A percentile compares a stretch with the other conserved stretches of the same genome.
Conservation (phyloP, 2,113 vertebrate species). For the Salvelinus fontinalis region DNA sequence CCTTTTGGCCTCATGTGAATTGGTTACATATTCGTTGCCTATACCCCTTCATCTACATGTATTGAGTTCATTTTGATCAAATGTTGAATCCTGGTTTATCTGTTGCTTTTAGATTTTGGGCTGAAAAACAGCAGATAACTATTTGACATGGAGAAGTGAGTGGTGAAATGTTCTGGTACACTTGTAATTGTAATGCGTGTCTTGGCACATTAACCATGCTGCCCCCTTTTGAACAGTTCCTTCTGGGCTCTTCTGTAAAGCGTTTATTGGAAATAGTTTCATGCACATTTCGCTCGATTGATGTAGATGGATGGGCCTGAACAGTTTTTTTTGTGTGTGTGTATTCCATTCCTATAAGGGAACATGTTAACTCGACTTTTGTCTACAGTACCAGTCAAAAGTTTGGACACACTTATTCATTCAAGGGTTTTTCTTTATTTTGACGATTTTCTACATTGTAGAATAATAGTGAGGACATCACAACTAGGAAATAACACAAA, state of each 20-base stretch:
- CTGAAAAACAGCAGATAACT: neutral
- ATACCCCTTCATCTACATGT: neutral
- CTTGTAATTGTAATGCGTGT: neutral
- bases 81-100: neutral
- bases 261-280: conserved; percentile 1
- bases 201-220: neutral
- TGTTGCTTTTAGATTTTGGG: neutral
- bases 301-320: neutral
- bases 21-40: neutral
- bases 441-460: too few species aligned
- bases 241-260: conserved; percentile 6
- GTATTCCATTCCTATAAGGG: neutral
- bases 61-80: neutral
- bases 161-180: neutral
- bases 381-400: neutral
- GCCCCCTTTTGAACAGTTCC: neutral
- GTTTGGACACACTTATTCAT: too few species aligned
- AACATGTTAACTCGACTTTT: neutral
- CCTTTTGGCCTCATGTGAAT: neutral
- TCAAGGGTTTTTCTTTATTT: too few species aligned
- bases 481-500: too few species aligned
- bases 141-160: conserved; percentile 5
- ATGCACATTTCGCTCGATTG: neutral
- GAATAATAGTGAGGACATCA: too few species aligned
- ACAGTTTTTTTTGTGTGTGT: neutral